Conservation (phyloP, 1,140 invertebrate species). For the Polypedilum vanderplanki region DNA sequence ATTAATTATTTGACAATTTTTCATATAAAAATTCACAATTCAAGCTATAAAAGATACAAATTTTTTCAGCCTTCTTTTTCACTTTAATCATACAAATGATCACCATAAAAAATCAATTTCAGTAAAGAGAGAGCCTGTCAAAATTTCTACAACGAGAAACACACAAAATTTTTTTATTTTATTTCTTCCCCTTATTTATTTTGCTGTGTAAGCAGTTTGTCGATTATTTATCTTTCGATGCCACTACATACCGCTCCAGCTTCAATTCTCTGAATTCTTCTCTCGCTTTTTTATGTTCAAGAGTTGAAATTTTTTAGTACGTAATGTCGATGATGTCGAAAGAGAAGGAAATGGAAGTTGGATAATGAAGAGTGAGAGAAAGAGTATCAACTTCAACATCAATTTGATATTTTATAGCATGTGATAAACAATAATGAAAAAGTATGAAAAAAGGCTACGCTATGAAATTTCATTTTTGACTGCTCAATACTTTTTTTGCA, state of each 20-base stretch:
- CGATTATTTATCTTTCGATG: background rate
- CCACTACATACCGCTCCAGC: background rate
- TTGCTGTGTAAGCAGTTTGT: constrained; percentile 12
- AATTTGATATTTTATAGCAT: constrained; percentile 13
- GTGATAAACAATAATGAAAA: background rate
- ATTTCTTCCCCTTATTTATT: background rate
- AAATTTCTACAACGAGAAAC: background rate
- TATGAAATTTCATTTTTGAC: no score
- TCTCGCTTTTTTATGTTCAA: background rate
- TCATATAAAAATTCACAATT: no score
- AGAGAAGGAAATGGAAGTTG: background rate
- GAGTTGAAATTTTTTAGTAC: background rate
- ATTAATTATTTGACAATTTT: no score
- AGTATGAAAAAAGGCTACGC: no score
- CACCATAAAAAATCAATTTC: background rate
- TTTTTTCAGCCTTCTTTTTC: background rate
- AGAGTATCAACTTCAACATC: background rate
- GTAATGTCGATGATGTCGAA: background rate
- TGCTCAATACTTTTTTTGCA: no score
- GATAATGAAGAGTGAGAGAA: background rate
- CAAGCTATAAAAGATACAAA: no score
- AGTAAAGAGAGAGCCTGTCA: no score
- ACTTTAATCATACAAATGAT: background rate
- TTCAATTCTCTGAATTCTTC: background rate
- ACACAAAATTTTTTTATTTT: background rate